A percentile compares a stretch with the other conserved stretches of the same genome.
These are phyloP conservation scores for Troides helena DNA, from an alignment of 2,888 invertebrate species.

Conservation along the genomic window DNA sequence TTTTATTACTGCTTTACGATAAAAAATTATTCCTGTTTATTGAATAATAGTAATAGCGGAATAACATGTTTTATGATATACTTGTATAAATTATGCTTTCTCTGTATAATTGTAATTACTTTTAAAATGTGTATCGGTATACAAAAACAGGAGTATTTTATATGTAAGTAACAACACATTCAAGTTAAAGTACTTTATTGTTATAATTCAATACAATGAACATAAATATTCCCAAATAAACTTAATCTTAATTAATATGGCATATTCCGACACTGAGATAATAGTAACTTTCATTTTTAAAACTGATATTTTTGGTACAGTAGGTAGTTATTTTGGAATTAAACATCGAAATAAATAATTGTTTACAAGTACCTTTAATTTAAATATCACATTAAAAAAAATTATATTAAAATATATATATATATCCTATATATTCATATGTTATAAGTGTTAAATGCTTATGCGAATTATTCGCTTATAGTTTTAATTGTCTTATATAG, in stretches of 20 bases:
- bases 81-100: neutral
- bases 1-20: neutral
- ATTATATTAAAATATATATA: constrained; percentile 13
- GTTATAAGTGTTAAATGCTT: neutral
- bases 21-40: neutral
- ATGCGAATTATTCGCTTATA: neutral
- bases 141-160: neutral
- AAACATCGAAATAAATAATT: constrained; percentile 21
- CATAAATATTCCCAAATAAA: constrained; percentile 33
- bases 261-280: constrained; percentile 32
- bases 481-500: neutral
- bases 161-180: neutral
- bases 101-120: neutral
- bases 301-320: constrained; percentile 34
- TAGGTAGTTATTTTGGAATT: constrained; percentile 18
- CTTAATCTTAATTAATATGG: constrained; percentile 38
- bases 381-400: constrained; percentile 24
- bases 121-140: neutral
- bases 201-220: constrained; percentile 29
- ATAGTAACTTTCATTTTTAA: constrained; percentile 29
- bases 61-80: neutral
- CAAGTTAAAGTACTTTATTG: constrained; percentile 44
- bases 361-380: constrained; percentile 9
- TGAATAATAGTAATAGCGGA: neutral
- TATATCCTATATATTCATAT: neutral